Percentiles rank a stretch among this genome's conserved stretches.
These are phyloP conservation scores for Pandion haliaetus DNA, from an alignment of 2,113 vertebrate species.

Conservation along the genomic window DNA sequence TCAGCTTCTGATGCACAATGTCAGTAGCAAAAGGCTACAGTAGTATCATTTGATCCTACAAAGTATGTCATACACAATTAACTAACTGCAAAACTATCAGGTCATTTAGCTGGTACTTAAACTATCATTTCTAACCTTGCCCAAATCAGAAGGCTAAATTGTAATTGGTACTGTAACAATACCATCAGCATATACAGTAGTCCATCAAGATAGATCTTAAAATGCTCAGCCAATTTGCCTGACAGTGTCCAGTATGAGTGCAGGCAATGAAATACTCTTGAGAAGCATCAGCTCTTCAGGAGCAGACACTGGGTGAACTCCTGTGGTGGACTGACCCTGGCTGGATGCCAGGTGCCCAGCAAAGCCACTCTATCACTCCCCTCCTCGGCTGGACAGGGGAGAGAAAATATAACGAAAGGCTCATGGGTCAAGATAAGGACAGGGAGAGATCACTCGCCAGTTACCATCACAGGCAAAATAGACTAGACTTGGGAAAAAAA, in stretches of 20 bases:
- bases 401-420: no score
- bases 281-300: not conserved
- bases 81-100: not conserved
- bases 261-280: not conserved
- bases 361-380: no score
- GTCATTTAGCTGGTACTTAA: not conserved
- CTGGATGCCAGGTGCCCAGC: no score
- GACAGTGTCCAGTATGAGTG: not conserved
- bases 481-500: no score
- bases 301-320: not conserved
- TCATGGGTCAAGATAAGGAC: no score
- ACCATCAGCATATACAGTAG: not conserved
- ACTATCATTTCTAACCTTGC: not conserved
- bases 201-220: not conserved
- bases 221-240: not conserved
- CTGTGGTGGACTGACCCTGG: not conserved
- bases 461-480: no score
- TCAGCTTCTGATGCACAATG: not conserved
- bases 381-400: no score
- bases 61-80: not conserved
- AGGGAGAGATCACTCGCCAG: no score
- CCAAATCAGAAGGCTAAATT: not conserved
- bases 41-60: not conserved
- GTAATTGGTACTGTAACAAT: not conserved
- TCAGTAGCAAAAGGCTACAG: not conserved